These are phyloP conservation scores for Hydractinia symbiolongicarpus DNA, from an alignment of 30 jellyfish, hydroid and myxozoan species.

Conservation along the genomic window DNA sequence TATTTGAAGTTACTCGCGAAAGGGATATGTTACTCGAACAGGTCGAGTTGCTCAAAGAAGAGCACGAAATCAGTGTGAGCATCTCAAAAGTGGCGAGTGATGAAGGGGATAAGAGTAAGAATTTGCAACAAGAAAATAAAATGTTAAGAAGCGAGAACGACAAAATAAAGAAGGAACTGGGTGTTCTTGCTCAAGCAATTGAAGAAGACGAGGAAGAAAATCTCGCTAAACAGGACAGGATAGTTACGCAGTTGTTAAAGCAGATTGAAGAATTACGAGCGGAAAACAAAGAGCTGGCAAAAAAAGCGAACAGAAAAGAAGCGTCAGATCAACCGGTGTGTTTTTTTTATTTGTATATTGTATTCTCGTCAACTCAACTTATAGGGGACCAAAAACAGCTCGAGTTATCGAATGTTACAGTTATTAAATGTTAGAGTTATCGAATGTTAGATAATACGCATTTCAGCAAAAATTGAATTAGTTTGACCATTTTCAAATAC, in stretches of 20 bases:
- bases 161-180: constrained; percentile 39
- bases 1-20: constrained; percentile 45
- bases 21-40: constrained; percentile 69
- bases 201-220: constrained; percentile 35
- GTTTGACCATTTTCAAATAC: too few species aligned
- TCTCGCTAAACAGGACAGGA: constrained; percentile 31
- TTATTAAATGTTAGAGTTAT: too few species aligned
- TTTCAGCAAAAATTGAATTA: too few species aligned
- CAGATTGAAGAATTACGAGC: constrained; percentile 46
- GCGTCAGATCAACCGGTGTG: too few species aligned
- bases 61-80: constrained; percentile 20
- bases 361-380: too few species aligned
- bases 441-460: too few species aligned
- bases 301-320: constrained; percentile 3
- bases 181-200: constrained; percentile 36
- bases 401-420: too few species aligned
- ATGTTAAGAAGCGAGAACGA: constrained; percentile 25
- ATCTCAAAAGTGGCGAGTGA: neutral
- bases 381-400: too few species aligned
- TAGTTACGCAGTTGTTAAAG: constrained; percentile 49
- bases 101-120: neutral
- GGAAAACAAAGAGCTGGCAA: constrained; percentile 45
- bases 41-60: constrained; percentile 49
- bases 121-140: constrained; percentile 46
- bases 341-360: too few species aligned